phyloP scores from a whole-genome alignment of 1,140 invertebrate genomes.

The Pogonomyrmex californicus region DNA sequence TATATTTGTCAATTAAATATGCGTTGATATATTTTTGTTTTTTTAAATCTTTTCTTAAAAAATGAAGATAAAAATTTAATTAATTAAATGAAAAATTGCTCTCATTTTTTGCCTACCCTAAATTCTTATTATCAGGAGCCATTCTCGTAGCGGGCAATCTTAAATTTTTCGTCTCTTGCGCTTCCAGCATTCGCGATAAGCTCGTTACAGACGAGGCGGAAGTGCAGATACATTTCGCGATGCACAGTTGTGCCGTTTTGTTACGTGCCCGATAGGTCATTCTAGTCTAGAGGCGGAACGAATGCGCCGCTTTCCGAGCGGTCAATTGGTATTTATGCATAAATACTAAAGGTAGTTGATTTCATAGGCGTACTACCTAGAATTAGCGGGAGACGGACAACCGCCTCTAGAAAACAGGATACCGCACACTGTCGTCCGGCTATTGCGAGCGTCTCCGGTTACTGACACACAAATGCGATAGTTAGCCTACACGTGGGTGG shows the following conservation, averaged over 20 bases:
- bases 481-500: conserved; percentile 35
- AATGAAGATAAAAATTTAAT: background rate
- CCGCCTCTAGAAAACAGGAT: conserved; percentile 11
- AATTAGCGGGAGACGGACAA: conserved; percentile 7
- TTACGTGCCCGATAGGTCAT: conserved; percentile 34
- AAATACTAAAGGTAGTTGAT: conserved; percentile 24
- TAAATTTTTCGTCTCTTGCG: background rate
- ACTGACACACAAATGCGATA: conserved; percentile 33
- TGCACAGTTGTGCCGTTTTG: conserved; percentile 20
- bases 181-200: conserved; percentile 24
- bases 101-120: background rate
- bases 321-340: conserved; percentile 25
- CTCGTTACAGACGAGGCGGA: conserved; percentile 10
- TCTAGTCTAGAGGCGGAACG: conserved; percentile 24
- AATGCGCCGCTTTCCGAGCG: conserved; percentile 13
- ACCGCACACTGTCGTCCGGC: background rate
- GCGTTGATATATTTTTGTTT: background rate
- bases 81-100: background rate
- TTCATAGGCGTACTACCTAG: conserved; percentile 10
- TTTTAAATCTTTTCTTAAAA: background rate
- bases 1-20: conserved; percentile 13
- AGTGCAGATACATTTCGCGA: conserved; percentile 19
- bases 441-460: conserved; percentile 33
- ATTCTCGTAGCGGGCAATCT: background rate
- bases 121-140: background rate